Percentiles rank a stretch among this genome's conserved stretches.
phyloP scores from a whole-genome alignment of 2,797 vertebrate genomes.

The Oreonectes daqikongensis region DNA sequence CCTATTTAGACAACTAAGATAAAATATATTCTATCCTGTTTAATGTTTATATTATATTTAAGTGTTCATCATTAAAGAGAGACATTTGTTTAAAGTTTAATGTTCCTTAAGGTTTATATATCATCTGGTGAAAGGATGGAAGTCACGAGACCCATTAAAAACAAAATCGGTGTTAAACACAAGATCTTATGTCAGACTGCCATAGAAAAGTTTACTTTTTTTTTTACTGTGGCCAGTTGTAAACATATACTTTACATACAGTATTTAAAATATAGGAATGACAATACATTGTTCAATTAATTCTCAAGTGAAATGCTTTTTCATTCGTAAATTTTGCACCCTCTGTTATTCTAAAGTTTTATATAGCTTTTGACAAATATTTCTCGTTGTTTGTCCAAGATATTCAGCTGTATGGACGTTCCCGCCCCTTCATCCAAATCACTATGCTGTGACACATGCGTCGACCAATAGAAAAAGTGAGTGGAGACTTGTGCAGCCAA shows the following conservation, averaged over 20 bases:
- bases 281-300: not conserved
- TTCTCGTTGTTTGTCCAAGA: not conserved
- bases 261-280: not conserved
- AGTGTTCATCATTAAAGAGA: not conserved
- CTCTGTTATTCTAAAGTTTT: not conserved
- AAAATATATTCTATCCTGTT: not conserved
- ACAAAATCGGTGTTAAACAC: conserved; percentile 6
- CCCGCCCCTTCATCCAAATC: conserved; percentile 65
- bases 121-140: conserved; percentile 18
- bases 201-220: not conserved
- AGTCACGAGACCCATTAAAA: conserved; percentile 35
- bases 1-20: not conserved
- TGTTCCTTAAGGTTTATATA: conserved; percentile 27
- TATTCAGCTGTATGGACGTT: conserved; percentile 30
- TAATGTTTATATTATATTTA: not conserved
- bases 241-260: not conserved
- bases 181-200: conserved; percentile 11
- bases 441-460: conserved; percentile 55
- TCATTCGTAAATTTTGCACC: not conserved
- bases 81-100: not conserved
- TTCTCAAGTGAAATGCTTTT: not conserved
- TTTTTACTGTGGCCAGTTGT: not conserved
- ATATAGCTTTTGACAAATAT: not conserved
- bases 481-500: conserved; percentile 57
- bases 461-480: conserved; percentile 67